These are phyloP conservation scores for Octonoba sinensis DNA, from an alignment of 2,888 invertebrate genomes.

Conservation along the genomic window DNA sequence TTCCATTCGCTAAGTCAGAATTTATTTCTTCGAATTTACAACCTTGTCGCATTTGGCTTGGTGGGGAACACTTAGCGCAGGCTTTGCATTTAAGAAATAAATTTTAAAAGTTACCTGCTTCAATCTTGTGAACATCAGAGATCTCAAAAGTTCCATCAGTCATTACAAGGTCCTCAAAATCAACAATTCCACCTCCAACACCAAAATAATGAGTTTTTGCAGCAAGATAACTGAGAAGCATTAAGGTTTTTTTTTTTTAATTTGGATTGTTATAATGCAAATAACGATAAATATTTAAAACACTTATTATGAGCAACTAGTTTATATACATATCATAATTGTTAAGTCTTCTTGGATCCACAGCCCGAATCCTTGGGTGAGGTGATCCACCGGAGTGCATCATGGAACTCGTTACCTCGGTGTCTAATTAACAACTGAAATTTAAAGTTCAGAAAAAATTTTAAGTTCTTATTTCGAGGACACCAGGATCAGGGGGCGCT, in stretches of 20 bases:
- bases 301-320: too few relatives aligned
- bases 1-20: too few relatives aligned
- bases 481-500: too few relatives aligned
- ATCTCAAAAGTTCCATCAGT: slow-evolving; percentile 75
- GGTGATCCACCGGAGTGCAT: too few relatives aligned
- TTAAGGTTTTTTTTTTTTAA: slow-evolving; percentile 7
- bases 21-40: background rate
- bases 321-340: too few relatives aligned
- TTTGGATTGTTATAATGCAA: background rate
- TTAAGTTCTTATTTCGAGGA: too few relatives aligned
- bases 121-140: slow-evolving; percentile 78
- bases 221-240: slow-evolving; percentile 77
- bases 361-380: too few relatives aligned
- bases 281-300: background rate
- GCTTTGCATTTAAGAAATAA: background rate
- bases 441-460: too few relatives aligned
- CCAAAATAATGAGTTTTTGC: slow-evolving; percentile 96
- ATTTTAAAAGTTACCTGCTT: slow-evolving; percentile 73
- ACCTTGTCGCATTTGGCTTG: background rate
- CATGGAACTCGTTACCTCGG: too few relatives aligned
- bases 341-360: too few relatives aligned
- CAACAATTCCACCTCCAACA: slow-evolving; percentile 86
- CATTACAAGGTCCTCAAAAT: slow-evolving; percentile 80
- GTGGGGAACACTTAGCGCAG: background rate
- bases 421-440: too few relatives aligned